Conservation (phyloP, 2,888 invertebrate species). For the Synanthedon tipuliformis region DNA sequence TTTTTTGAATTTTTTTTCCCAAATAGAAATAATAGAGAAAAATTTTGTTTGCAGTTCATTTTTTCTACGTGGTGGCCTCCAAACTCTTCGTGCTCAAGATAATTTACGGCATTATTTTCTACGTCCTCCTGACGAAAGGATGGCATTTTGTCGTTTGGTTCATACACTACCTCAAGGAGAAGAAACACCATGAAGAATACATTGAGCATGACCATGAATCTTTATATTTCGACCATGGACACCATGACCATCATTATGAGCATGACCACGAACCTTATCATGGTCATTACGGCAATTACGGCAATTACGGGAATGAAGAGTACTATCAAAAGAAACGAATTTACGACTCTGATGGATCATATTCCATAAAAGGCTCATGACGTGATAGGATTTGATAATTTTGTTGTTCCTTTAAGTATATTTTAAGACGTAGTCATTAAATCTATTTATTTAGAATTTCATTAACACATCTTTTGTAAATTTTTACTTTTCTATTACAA, state of each 20-base stretch:
- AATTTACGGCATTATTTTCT: slow-evolving; percentile 48
- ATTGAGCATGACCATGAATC: slow-evolving; percentile 22
- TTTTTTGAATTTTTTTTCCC: background rate
- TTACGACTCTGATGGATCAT: slow-evolving; percentile 58
- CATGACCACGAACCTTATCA: slow-evolving; percentile 8
- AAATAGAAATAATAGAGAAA: background rate
- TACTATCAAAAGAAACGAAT: slow-evolving; percentile 18
- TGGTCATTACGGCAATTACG: slow-evolving; percentile 7
- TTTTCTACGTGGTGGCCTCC: slow-evolving; percentile 52
- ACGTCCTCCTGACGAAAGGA: slow-evolving; percentile 35
- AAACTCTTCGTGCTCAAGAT: slow-evolving; percentile 51
- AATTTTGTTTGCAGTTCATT: slow-evolving; percentile 46
- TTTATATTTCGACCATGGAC: slow-evolving; percentile 6
- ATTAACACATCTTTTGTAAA: too few species aligned
- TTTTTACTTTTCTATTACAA: too few species aligned
- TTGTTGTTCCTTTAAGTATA: too few species aligned
- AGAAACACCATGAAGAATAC: slow-evolving; percentile 32
- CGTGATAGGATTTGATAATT: background rate
- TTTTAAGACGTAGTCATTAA: too few species aligned
- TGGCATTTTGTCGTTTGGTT: slow-evolving; percentile 56
- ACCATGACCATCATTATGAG: slow-evolving; percentile 8
- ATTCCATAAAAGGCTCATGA: slow-evolving; percentile 28
- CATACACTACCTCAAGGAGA: slow-evolving; percentile 47
- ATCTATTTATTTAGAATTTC: too few species aligned
- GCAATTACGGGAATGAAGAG: background rate